A percentile compares a stretch with the other conserved stretches of the same genome.
Evolutionary conservation across 2,797 vertebrate genomes (phyloP).

Genomic region (Lacerta agilis): DNA sequence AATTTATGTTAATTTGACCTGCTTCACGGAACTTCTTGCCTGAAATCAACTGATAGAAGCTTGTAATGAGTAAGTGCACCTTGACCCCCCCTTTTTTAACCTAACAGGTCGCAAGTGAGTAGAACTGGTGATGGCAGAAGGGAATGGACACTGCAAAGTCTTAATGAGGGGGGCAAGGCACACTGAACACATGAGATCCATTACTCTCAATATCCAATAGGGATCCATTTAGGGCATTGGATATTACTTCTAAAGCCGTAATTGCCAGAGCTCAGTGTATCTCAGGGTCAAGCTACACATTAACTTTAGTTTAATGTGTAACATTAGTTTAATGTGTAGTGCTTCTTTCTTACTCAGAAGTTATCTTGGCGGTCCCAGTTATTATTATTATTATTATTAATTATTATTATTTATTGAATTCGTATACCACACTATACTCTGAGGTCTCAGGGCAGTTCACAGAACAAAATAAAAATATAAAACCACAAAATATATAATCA

Average conservation of each 20-base stretch:
- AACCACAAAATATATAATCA: too few species aligned
- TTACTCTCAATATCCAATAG: too few species aligned
- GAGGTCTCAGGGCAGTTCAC: too few species aligned
- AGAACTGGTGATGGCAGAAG: not conserved
- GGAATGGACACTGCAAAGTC: not conserved
- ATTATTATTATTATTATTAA: accelerated
- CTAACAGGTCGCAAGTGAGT: not conserved
- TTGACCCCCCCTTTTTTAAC: not conserved
- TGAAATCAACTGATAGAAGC: not conserved
- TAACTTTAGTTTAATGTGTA: not conserved
- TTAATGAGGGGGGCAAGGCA: not conserved
- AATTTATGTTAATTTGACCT: not conserved
- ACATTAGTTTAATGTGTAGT: too few species aligned
- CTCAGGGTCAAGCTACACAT: not conserved
- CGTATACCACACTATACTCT: too few species aligned
- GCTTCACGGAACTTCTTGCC: not conserved
- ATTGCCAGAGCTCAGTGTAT: not conserved
- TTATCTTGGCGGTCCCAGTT: too few species aligned
- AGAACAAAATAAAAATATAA: too few species aligned
- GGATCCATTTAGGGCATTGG: not conserved
- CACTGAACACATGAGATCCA: not conserved
- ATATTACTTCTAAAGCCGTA: not conserved
- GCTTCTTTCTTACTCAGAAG: too few species aligned
- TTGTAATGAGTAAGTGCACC: not conserved
- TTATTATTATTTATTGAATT: too few species aligned